Conservation (phyloP, 2,113 vertebrate genomes). For the Sialia sialis region DNA sequence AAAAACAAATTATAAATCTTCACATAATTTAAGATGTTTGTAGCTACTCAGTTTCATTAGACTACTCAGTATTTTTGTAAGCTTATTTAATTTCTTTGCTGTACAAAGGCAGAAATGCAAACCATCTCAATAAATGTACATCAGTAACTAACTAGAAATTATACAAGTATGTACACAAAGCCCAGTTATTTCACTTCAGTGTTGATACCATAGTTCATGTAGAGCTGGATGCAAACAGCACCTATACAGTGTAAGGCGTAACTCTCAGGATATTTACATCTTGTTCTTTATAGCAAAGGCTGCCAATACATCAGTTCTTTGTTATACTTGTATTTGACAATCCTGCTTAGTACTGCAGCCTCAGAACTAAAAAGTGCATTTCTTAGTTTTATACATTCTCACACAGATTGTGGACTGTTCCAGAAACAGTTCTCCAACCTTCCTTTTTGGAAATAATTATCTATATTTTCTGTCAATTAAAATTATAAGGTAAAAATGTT, state of each 20-base stretch:
- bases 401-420: background rate
- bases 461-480: background rate
- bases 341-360: background rate
- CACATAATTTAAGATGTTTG: background rate
- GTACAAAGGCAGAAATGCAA: slow-evolving; percentile 47
- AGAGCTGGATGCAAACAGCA: slow-evolving; percentile 26
- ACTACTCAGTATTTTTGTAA: background rate
- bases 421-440: background rate
- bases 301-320: background rate
- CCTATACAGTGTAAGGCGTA: background rate
- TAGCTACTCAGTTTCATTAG: background rate
- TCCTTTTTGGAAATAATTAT: background rate
- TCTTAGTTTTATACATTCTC: slow-evolving; percentile 8
- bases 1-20: background rate
- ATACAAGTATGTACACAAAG: slow-evolving; percentile 34
- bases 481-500: background rate
- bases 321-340: background rate
- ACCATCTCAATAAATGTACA: background rate
- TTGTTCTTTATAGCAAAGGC: background rate
- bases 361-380: slow-evolving; percentile 51
- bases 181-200: background rate
- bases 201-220: background rate
- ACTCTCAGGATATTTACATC: background rate
- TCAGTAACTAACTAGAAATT: background rate
- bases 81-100: slow-evolving; percentile 47